Percentiles rank a stretch among this genome's conserved stretches.
Evolutionary conservation across 2,113 vertebrate genomes (phyloP).

Genomic region (Zosterops japonicus): DNA sequence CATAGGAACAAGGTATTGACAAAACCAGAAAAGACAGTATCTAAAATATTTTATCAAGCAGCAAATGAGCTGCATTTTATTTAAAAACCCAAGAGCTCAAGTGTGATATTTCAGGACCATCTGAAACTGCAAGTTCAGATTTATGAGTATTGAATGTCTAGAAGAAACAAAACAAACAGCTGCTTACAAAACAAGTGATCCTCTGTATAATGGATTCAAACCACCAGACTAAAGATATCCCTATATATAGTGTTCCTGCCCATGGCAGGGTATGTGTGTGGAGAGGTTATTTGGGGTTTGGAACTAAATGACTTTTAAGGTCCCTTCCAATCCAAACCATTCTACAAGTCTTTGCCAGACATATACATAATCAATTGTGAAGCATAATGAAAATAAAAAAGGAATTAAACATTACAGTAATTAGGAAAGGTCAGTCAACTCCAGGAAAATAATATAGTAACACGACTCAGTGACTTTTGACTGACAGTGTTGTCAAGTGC

Average conservation of each 20-base stretch:
- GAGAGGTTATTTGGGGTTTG: not conserved
- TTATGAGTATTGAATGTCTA: not conserved
- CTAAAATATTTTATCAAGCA: not conserved
- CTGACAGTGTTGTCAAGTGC: not conserved
- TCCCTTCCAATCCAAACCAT: not conserved
- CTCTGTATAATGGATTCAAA: not conserved
- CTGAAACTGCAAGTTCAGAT: not conserved
- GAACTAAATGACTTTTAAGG: not conserved
- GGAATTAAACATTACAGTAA: accelerated
- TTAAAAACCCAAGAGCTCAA: not conserved
- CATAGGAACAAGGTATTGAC: not conserved
- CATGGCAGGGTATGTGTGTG: too few relatives aligned
- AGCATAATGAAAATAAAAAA: not conserved
- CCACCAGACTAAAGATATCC: not conserved
- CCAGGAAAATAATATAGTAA: not conserved
- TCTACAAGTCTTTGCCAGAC: not conserved
- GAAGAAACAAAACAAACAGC: not conserved
- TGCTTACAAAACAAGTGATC: not conserved
- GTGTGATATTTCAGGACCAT: not conserved
- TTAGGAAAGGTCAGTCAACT: not conserved
- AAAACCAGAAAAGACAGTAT: not conserved
- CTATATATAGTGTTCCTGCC: not conserved
- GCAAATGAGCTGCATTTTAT: not conserved
- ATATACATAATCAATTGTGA: not conserved
- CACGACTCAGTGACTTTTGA: accelerated